Evolutionary conservation across 2,888 invertebrate species (phyloP).

Genomic region (Lycophotia porphyrea): DNA sequence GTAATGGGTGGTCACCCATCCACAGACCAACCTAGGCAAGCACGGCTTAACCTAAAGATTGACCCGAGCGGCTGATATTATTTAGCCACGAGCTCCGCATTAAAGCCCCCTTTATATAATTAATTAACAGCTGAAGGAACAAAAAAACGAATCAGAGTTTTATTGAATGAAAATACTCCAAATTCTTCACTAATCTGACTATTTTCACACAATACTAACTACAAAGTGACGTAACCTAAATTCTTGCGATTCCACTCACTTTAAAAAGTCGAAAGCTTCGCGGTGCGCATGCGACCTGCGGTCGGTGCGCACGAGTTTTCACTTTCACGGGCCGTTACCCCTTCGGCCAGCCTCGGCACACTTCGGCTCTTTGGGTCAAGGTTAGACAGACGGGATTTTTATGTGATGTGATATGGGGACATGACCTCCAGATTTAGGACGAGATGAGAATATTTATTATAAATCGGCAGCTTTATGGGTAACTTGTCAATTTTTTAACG

Average conservation of each 20-base stretch:
- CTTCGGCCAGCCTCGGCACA: conserved; percentile 76
- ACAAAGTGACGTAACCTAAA: conserved; percentile 66
- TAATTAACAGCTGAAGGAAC: background rate
- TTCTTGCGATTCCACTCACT: conserved; percentile 53
- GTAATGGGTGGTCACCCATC: too few species aligned
- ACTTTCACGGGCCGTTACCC: conserved; percentile 84
- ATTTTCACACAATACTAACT: conserved; percentile 8
- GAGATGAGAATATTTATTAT: conserved; percentile 24
- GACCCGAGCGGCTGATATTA: too few species aligned
- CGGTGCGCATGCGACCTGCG: conserved; percentile 66
- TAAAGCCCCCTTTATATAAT: too few species aligned
- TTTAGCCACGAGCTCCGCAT: too few species aligned
- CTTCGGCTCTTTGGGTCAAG: conserved; percentile 79
- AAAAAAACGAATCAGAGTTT: background rate
- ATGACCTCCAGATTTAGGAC: conserved; percentile 55
- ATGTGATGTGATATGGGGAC: conserved; percentile 39
- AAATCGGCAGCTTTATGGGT: background rate
- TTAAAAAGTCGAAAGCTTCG: conserved; percentile 72
- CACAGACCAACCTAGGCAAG: too few species aligned
- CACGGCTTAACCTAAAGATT: too few species aligned
- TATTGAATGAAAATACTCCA: background rate
- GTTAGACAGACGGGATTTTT: conserved; percentile 66
- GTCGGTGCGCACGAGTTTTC: conserved; percentile 77
- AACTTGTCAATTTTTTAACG: conserved; percentile 10
- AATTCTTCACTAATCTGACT: conserved; percentile 19